Evolutionary conservation across 2,797 vertebrate genomes (phyloP), one percentile per base, ranked within the genome.

Genomic region (Cryptoblepharus egeriae): DNA sequence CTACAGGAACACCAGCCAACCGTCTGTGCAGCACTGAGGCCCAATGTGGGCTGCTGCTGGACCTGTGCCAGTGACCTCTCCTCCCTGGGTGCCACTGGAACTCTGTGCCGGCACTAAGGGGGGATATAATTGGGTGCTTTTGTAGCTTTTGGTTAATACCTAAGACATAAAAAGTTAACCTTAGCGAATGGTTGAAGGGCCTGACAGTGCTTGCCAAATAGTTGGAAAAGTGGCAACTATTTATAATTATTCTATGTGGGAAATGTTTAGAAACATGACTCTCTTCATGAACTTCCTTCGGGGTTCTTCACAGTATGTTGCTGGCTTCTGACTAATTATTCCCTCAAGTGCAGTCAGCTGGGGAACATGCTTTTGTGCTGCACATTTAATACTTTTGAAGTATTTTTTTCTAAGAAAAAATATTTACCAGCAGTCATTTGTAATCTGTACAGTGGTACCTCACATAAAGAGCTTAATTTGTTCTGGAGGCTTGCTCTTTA

Each of bases 381-480:
- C 58, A 58, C 32, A 55, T 88, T 92, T 88, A 75, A 64, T 82
- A 76, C 89, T 90, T 92, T 88, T 65, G 28, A 87, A 89, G 18
- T 49, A 12, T 79, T 84, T 77, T 45, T 3, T 83, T 16, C 55
- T 92, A 83, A 90, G n/a, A n/a, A 90, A 87, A 79, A 90, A 84
- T 83, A 79, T n/a, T 63, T 20, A 22, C 3, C 65, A 69, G 76
- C 88, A 61, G 79, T 83, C 81, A 77, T 79, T n/a, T 12, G 61
- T 12, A 72, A 57, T 12, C 1, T 82, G 72, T 87, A n/a, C n/a
- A n/a, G n/a, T n/a, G n/a, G n/a, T n/a, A n/a, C n/a, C n/a, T n/a
- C n/a, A n/a, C n/a, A n/a, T n/a, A n/a, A n/a, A n/a, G n/a, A n/a
- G n/a, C n/a, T n/a, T n/a, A n/a, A n/a, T n/a, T n/a, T n/a, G n/a